Conservation (phyloP, 53 echinoderm and acorn worm species). For the Pentamera pediparva region DNA sequence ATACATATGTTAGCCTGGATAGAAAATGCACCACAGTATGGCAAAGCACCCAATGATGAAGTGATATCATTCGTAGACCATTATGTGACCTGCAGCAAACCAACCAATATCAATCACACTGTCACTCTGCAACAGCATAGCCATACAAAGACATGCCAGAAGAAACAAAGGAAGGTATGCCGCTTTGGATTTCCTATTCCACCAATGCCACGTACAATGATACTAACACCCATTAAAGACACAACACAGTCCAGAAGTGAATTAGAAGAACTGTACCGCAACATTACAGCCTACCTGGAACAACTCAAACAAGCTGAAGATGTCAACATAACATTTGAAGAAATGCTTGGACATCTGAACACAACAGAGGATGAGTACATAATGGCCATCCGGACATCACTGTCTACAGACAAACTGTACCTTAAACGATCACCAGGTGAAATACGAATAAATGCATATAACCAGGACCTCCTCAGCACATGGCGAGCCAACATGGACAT, state of each 20-base stretch:
- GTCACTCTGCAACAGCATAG: conserved; percentile 31
- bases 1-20: conserved; percentile 39
- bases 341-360: not conserved
- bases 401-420: not conserved
- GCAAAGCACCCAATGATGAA: not conserved
- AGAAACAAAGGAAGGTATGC: not conserved
- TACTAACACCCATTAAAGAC: not conserved
- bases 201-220: conserved; percentile 15
- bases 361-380: not conserved
- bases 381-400: not conserved
- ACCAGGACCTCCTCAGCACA: conserved; percentile 21
- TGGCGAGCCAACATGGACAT: conserved; percentile 53
- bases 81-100: conserved; percentile 3
- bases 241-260: not conserved
- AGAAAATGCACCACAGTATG: conserved; percentile 35
- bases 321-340: not conserved
- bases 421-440: too few species aligned
- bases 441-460: conserved; percentile 41
- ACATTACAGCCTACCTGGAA: not conserved
- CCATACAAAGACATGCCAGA: conserved; percentile 41
- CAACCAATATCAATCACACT: not conserved
- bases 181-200: conserved; percentile 36
- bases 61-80: conserved; percentile 31
- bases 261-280: not conserved
- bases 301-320: not conserved